Conservation (phyloP, 2,113 vertebrate genomes). For the Pionites leucogaster region DNA sequence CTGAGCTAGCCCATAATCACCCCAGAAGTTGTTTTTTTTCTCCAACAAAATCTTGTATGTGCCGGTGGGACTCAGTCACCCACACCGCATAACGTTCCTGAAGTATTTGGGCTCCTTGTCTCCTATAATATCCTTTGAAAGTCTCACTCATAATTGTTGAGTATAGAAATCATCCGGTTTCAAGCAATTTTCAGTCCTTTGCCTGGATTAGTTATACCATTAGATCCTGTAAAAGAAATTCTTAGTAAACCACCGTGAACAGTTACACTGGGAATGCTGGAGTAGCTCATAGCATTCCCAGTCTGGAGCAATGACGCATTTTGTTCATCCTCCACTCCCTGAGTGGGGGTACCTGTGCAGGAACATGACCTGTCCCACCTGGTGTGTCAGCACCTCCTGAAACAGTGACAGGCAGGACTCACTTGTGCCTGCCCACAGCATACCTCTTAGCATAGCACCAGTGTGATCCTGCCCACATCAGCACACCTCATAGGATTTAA, state of each 20-base stretch:
- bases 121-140: background rate
- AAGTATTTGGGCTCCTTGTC: background rate
- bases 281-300: background rate
- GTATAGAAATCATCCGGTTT: background rate
- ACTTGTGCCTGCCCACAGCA: accelerated
- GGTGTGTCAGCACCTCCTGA: background rate
- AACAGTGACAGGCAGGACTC: accelerated
- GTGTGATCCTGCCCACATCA: background rate
- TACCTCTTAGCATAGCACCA: background rate
- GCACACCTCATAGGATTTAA: too few species aligned
- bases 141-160: background rate
- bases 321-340: background rate
- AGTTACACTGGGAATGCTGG: background rate
- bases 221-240: background rate
- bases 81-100: background rate
- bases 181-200: background rate
- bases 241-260: background rate
- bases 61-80: background rate
- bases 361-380: background rate
- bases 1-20: background rate
- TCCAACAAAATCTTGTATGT: background rate
- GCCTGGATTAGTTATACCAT: background rate
- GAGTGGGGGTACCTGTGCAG: accelerated
- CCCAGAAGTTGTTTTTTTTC: background rate
- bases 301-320: background rate